Conservation (phyloP, 2,888 invertebrate species). For the Synanthedon myopaeformis region DNA sequence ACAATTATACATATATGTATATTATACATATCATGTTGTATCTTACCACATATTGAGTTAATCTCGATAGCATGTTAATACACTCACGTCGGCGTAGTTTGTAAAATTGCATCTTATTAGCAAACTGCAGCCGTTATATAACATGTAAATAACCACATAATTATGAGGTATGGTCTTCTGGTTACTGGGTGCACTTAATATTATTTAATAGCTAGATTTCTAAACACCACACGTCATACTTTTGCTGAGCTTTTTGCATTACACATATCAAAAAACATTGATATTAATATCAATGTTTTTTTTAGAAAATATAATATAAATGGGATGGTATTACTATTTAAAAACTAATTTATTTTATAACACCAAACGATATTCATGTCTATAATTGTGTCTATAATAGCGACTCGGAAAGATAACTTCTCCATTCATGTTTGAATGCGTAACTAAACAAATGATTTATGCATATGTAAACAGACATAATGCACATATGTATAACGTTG, state of each 20-base stretch:
- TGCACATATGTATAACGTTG: conserved; percentile 9
- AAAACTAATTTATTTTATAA: too few species aligned
- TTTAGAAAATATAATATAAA: too few species aligned
- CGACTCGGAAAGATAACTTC: background rate
- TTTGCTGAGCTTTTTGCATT: too few species aligned
- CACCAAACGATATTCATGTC: too few species aligned
- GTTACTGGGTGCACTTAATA: too few species aligned
- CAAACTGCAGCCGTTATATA: conserved; percentile 17
- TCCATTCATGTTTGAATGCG: background rate
- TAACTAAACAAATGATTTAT: conserved; percentile 6
- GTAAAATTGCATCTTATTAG: conserved; percentile 11
- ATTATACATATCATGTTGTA: background rate
- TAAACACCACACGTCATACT: too few species aligned
- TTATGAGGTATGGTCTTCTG: background rate
- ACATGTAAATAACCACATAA: conserved; percentile 13
- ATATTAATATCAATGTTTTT: too few species aligned
- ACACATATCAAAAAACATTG: too few species aligned
- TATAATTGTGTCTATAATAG: background rate
- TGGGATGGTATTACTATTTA: too few species aligned
- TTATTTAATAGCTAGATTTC: too few species aligned
- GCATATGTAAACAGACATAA: conserved; percentile 1
- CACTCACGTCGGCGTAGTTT: conserved; percentile 1
- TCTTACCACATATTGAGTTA: background rate
- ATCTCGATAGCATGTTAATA: background rate
- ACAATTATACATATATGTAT: too few species aligned